Conservation (phyloP, 2,888 invertebrate genomes). For the Caenorhabditis uteleia region DNA sequence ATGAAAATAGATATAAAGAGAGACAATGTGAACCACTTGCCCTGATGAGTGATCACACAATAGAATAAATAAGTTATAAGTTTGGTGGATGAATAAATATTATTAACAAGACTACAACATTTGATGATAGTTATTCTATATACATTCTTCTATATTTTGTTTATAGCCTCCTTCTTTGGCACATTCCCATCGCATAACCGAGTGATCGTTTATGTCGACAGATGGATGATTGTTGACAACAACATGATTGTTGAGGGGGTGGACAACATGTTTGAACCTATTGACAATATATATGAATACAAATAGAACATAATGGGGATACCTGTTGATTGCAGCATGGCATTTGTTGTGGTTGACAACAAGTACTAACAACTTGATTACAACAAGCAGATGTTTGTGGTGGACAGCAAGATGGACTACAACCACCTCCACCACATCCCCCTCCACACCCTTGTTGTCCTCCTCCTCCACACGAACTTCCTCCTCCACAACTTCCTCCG, state of each 20-base stretch:
- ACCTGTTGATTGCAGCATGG: conserved; percentile 31
- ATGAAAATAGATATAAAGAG: too few relatives aligned
- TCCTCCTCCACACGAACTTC: conserved; percentile 8
- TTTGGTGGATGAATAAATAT: too few relatives aligned
- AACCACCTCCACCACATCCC: conserved; percentile 4
- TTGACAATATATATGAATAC: background rate
- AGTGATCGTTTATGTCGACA: conserved; percentile 33
- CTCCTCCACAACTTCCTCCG: conserved; percentile 13
- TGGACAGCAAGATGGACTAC: conserved; percentile 27
- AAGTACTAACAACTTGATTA: conserved; percentile 10
- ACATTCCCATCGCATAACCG: conserved; percentile 34
- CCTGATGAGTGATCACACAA: too few relatives aligned
- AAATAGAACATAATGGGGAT: background rate
- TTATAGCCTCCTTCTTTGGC: too few relatives aligned
- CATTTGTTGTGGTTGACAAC: conserved; percentile 22
- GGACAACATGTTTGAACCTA: conserved; percentile 39
- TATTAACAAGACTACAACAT: too few relatives aligned
- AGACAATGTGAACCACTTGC: too few relatives aligned
- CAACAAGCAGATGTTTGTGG: conserved; percentile 34
- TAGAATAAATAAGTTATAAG: too few relatives aligned
- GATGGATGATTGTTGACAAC: conserved; percentile 19
- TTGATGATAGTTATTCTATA: too few relatives aligned
- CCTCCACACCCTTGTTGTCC: too few relatives aligned
- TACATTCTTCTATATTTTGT: too few relatives aligned
- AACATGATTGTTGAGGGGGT: conserved; percentile 27